Conservation (phyloP, 2,113 vertebrate species). For the Osmerus mordax region DNA sequence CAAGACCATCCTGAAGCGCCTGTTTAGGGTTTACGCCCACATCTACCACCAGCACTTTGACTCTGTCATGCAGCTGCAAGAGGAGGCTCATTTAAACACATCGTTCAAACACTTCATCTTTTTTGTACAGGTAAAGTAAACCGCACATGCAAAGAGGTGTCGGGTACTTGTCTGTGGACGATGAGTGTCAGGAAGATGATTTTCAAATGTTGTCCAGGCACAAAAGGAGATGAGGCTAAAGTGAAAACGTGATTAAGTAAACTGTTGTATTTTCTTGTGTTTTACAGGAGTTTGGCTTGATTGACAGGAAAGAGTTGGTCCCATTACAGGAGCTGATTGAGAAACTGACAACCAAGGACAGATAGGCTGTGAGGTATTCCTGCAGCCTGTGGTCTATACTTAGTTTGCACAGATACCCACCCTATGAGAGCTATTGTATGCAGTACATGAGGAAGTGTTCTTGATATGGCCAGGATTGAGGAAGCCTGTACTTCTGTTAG, state of each 20-base stretch:
- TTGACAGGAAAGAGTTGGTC: slow-evolving; percentile 89
- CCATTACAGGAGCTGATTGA: slow-evolving; percentile 97
- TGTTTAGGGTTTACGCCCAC: slow-evolving; percentile 95
- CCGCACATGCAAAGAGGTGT: background rate
- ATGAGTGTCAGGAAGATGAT: too few relatives aligned
- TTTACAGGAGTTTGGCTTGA: slow-evolving; percentile 91
- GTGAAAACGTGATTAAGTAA: background rate
- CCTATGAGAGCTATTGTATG: slow-evolving; percentile 64
- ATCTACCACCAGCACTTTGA: slow-evolving; percentile 99
- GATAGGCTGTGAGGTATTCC: slow-evolving; percentile 73
- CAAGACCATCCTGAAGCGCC: slow-evolving; percentile 94
- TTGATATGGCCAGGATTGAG: slow-evolving; percentile 56
- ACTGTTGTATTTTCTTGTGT: background rate
- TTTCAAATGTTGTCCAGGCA: too few relatives aligned
- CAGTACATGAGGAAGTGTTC: slow-evolving; percentile 68
- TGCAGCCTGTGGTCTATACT: slow-evolving; percentile 54
- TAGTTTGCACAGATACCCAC: slow-evolving; percentile 66
- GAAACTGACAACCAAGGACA: slow-evolving; percentile 94
- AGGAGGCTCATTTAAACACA: slow-evolving; percentile 96
- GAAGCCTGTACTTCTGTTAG: slow-evolving; percentile 58
- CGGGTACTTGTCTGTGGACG: too few relatives aligned
- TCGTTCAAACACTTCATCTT: slow-evolving; percentile 99
- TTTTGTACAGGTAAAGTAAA: slow-evolving; percentile 84
- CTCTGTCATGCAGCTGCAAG: slow-evolving; percentile 93
- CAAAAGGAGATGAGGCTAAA: too few relatives aligned